These are phyloP conservation scores for Isaurus tuberculatus DNA, from an alignment of 92 coral and sea anemone genomes.

Conservation along the genomic window DNA sequence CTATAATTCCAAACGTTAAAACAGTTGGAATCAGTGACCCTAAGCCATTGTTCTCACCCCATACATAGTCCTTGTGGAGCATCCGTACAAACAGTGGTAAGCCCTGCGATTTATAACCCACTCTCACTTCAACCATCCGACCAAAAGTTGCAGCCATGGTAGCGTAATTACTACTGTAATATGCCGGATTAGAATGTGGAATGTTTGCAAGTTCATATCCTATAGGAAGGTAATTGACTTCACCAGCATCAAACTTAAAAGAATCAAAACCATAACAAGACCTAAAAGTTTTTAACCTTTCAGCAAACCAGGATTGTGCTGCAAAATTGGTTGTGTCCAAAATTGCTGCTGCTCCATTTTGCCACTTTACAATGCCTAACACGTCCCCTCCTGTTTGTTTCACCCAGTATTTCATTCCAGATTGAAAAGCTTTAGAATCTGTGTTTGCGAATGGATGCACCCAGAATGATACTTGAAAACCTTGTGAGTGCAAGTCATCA, in stretches of 20 bases:
- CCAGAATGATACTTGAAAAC: conserved; percentile 81
- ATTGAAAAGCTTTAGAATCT: conserved; percentile 70
- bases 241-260: conserved; percentile 88
- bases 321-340: conserved; percentile 68
- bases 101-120: conserved; percentile 76
- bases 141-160: conserved; percentile 74
- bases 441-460: conserved; percentile 84
- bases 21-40: conserved; percentile 84
- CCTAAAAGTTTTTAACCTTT: conserved; percentile 68
- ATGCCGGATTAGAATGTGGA: conserved; percentile 65
- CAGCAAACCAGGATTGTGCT: conserved; percentile 63
- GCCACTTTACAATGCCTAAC: conserved; percentile 80
- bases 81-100: conserved; percentile 75
- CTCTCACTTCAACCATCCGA: conserved; percentile 74
- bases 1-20: conserved; percentile 82
- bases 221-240: conserved; percentile 73
- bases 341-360: conserved; percentile 78
- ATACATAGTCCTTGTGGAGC: conserved; percentile 72
- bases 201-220: conserved; percentile 59
- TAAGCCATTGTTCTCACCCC: conserved; percentile 77
- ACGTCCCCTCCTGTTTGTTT: conserved; percentile 65
- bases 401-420: conserved; percentile 76
- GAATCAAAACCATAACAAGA: conserved; percentile 70
- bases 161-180: conserved; percentile 73
- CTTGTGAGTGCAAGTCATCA: conserved; percentile 60